Evolutionary conservation across 2,797 vertebrate genomes (phyloP), one percentile per base, ranked within the genome.

Genomic region (Eulemur rubriventer): DNA sequence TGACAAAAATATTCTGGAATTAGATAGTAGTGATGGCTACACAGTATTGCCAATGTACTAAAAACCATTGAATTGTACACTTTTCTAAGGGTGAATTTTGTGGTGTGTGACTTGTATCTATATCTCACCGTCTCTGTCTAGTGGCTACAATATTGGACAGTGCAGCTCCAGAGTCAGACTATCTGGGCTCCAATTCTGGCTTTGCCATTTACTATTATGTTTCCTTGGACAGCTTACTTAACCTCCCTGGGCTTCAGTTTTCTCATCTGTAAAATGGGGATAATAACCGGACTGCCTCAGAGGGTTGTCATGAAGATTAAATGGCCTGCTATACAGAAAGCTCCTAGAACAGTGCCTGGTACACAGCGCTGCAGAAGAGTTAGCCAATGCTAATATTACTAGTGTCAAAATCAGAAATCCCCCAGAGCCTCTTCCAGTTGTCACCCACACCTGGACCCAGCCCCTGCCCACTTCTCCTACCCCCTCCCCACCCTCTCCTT

Each of bases 401-500:
- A 7, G 46, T 43, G 9, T 72, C 86, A 59, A 59, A n/a, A 13
- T 43, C 65, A 72, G 88, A 91, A 82, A 35, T 38, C 70, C 72
- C 85, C 67, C 81, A 12, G 88, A 46, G 72, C 73, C 63, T 72
- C 67, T 82, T 43, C 41, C 76, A 43, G 16, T 7, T 59, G 75
- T n/a, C 6, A 0, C 83, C 63, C 50, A 50, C 85, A 89, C 94
- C 82, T 96, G 88, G 85, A 57, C 86, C 76, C 57, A 24, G 20
- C 28, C 69, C 41, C 3, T 26, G 43, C 26, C 35, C 24, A 0
- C 35, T 55, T 55, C 20, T 20, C 50, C 50, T 22, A 55, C 52
- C 33, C 69, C n/a, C 2, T n/a, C 55, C 24, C 35, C 28, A 0
- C 35, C 67, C 7, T 33, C 17, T 59, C 43, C 17, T 26, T 7